Base-by-base conservation (phyloP, 2,797 vertebrate species). In the Platyrinchus mystaceus region DNA sequence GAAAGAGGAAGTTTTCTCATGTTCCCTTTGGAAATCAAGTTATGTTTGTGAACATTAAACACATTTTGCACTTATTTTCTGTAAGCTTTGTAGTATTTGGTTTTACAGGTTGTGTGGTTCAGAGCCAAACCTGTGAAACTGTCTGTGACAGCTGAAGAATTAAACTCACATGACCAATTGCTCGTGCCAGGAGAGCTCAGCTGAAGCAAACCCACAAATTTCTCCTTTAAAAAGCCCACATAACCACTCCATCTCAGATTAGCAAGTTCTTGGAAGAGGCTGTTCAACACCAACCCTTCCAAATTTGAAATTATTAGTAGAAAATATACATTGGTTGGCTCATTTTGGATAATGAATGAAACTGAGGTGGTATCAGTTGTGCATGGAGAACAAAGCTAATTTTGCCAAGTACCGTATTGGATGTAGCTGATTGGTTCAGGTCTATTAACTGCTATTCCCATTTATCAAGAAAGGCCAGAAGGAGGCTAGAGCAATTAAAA, bases 261-360 rank as follows among this genome's bases (percentile, higher is more conserved):
- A 74, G 37, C 76, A 78, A 52, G 11, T 92, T 95, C 71, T 95
- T 87, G 78, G 60, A 91, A 94, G 44, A 87, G 52, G 22, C 78
- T 89, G 37, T 90, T 94, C 70, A 90, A 56, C 75, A 85, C 32
- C 46, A 83, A 36, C 62, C 46, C 58, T 89, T 93, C 44, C 63
- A 67, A 91, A 83, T 85, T 95, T 87, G 53, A 86, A 14, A 79
- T 92, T 32, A 90, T 88, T 88, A 73, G 39, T 78, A 86, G 87
- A 63, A 94, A 91, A 91, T 89, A 77, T 55, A 58, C 50, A 43
- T 87, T 79, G 84, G 27, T 67, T 92, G 79, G 44, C 55, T 94
- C 41, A 91, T 90, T 93, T 92, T 53, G 62, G 66, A 56, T 91
- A 92, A 85, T 88, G 84, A 92, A 93, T 91, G 55, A 66, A 95